Conservation (phyloP, 2,113 vertebrate genomes). For the Naja naja region DNA sequence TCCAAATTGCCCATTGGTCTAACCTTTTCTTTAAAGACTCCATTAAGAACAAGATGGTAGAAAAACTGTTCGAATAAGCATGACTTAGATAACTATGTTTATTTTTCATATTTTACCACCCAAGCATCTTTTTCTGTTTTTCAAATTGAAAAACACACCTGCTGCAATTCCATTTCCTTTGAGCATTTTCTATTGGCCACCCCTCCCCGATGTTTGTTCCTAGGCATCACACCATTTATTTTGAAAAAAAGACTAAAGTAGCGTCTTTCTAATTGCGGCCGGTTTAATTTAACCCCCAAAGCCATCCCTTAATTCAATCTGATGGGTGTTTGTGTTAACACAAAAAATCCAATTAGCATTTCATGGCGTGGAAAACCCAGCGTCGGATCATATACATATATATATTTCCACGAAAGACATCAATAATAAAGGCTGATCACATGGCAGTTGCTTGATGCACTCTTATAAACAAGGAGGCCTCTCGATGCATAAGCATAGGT, state of each 20-base stretch:
- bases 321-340: background rate
- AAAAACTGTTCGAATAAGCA: background rate
- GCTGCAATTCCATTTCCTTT: background rate
- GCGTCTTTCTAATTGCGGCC: accelerated
- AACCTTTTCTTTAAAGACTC: background rate
- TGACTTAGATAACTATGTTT: background rate
- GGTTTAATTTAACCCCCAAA: background rate
- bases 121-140: background rate
- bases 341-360: background rate
- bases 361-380: background rate
- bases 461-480: slow-evolving; percentile 22
- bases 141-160: background rate
- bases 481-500: slow-evolving; percentile 45
- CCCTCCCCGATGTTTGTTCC: background rate
- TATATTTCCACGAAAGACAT: background rate
- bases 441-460: background rate
- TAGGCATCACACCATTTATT: background rate
- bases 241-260: background rate
- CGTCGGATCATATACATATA: background rate
- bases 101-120: background rate
- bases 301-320: background rate
- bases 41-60: background rate
- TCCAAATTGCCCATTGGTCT: background rate
- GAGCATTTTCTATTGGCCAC: background rate
- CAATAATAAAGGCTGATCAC: slow-evolving; percentile 4